phyloP scores from a whole-genome alignment of 2,113 vertebrate genomes.

The Empidonax traillii region DNA sequence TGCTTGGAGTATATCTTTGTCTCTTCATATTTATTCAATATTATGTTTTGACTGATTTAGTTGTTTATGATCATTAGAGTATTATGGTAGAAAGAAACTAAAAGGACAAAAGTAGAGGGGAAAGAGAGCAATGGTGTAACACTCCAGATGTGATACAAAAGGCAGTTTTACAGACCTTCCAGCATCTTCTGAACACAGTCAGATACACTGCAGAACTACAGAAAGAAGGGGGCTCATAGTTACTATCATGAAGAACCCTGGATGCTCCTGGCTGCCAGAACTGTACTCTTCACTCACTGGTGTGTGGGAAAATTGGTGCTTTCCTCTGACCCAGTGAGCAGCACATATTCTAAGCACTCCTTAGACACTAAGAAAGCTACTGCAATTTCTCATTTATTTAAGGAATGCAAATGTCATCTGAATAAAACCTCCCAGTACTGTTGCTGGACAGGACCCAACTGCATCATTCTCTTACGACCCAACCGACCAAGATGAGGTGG shows the following conservation, averaged over 20 bases:
- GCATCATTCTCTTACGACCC: background rate
- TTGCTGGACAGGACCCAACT: background rate
- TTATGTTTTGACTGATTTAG: background rate
- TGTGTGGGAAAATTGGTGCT: background rate
- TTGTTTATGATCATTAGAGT: background rate
- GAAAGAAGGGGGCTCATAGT: background rate
- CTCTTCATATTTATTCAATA: background rate
- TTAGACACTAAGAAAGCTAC: background rate
- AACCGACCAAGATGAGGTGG: background rate
- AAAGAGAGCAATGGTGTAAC: background rate
- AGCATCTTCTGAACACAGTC: background rate
- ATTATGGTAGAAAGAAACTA: background rate
- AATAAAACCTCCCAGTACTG: background rate
- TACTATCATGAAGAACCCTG: background rate
- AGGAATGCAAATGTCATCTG: background rate
- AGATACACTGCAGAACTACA: background rate
- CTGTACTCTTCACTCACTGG: fast-evolving
- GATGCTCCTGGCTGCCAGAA: background rate
- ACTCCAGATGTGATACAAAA: background rate
- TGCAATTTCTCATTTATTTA: background rate
- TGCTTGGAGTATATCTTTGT: background rate
- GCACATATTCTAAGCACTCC: background rate
- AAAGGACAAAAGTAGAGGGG: background rate
- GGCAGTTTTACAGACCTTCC: background rate
- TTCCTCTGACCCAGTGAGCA: background rate